phyloP scores from a whole-genome alignment of 2,888 invertebrate species.

The Sphinx pinastri region DNA sequence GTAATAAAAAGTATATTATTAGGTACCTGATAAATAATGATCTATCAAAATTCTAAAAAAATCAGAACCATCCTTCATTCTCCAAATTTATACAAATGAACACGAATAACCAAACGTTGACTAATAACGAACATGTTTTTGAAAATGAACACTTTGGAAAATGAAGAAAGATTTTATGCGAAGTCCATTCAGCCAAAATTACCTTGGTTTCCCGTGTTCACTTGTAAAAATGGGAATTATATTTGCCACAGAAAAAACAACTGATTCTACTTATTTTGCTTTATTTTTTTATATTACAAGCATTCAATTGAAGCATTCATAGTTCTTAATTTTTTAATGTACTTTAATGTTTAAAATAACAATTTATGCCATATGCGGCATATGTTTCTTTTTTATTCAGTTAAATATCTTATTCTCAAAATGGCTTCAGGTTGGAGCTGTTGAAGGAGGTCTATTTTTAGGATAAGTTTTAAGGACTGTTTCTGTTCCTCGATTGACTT shows the following conservation, averaged over 20 bases:
- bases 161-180: slow-evolving; percentile 64
- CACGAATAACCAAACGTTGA: slow-evolving; percentile 46
- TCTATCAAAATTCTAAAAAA: background rate
- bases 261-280: slow-evolving; percentile 45
- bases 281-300: slow-evolving; percentile 48
- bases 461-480: slow-evolving; percentile 26
- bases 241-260: slow-evolving; percentile 30
- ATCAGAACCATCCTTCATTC: slow-evolving; percentile 66
- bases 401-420: background rate
- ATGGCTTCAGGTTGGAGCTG: slow-evolving; percentile 44
- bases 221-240: slow-evolving; percentile 43
- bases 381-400: background rate
- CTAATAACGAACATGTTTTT: slow-evolving; percentile 17
- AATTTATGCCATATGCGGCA: background rate
- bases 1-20: slow-evolving; percentile 28
- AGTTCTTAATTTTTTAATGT: slow-evolving; percentile 28
- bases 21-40: background rate
- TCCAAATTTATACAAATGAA: slow-evolving; percentile 72
- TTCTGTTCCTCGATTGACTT: slow-evolving; percentile 13
- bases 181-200: slow-evolving; percentile 43
- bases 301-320: slow-evolving; percentile 21
- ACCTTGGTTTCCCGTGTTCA: slow-evolving; percentile 69
- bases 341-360: background rate
- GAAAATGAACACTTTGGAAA: slow-evolving; percentile 40
- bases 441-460: slow-evolving; percentile 17